A percentile compares a stretch with the other conserved stretches of the same genome.
These are phyloP conservation scores for Eclectus roratus DNA, from an alignment of 2,113 vertebrate species.

Conservation along the genomic window DNA sequence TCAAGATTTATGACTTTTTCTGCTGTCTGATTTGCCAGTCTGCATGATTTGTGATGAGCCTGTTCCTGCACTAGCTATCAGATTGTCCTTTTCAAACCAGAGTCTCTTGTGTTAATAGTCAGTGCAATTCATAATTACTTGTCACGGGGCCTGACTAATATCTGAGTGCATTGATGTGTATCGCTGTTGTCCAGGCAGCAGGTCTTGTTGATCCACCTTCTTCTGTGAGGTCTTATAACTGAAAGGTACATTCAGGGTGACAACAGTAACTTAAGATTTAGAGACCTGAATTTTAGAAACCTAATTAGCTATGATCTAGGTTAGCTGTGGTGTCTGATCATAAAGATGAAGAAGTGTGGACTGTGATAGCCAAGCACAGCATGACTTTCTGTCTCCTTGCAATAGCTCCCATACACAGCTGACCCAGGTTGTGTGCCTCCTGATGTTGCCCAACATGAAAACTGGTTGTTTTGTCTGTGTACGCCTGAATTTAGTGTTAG, in stretches of 20 bases:
- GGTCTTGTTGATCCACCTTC: neutral
- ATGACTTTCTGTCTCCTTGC: neutral
- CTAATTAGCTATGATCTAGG: neutral
- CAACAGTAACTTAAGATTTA: neutral
- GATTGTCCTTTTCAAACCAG: neutral
- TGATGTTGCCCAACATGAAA: neutral
- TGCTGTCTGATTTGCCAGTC: conserved; percentile 5
- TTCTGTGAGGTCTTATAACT: neutral
- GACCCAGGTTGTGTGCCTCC: neutral
- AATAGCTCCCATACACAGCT: neutral
- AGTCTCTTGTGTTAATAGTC: neutral
- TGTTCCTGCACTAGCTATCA: neutral
- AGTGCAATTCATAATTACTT: conserved; percentile 2
- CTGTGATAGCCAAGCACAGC: neutral
- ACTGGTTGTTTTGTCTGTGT: neutral
- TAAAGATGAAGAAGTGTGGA: neutral
- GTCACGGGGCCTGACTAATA: neutral
- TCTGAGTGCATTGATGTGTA: neutral
- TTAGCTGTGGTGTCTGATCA: neutral
- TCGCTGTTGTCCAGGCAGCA: neutral
- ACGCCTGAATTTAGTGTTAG: neutral
- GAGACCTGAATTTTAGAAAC: neutral
- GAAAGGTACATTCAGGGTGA: neutral
- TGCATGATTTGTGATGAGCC: conserved; percentile 17
- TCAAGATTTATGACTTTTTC: conserved; percentile 32